Conservation (phyloP, 2,113 vertebrate species). For the Dicaeum eximium region DNA sequence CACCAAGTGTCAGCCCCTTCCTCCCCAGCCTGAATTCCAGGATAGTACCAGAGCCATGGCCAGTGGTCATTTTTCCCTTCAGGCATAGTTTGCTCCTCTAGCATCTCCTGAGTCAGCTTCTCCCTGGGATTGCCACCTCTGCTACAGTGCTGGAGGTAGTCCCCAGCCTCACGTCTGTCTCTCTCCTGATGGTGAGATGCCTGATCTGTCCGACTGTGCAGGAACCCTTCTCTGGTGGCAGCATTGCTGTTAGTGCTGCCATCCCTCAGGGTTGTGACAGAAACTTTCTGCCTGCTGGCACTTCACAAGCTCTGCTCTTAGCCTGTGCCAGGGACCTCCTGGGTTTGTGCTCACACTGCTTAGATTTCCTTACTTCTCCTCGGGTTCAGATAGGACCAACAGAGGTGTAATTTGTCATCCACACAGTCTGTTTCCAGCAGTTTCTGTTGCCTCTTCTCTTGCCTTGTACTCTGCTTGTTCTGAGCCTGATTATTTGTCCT, state of each 20-base stretch:
- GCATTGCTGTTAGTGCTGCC: background rate
- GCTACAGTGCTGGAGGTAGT: background rate
- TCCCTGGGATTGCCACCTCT: background rate
- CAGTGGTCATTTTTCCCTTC: background rate
- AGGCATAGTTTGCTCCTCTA: background rate
- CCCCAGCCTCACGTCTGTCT: background rate
- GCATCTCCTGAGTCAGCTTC: background rate
- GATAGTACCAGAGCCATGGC: background rate
- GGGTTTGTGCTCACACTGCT: background rate
- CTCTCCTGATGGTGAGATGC: background rate
- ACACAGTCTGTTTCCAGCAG: background rate
- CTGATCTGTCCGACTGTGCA: background rate
- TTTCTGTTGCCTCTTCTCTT: background rate
- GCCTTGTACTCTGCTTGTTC: background rate
- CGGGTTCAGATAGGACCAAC: background rate
- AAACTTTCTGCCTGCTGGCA: constrained; percentile 6
- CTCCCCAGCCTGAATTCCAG: background rate
- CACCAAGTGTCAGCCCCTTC: background rate
- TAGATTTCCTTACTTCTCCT: background rate
- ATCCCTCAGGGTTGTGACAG: background rate
- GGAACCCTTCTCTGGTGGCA: background rate
- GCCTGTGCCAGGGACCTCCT: background rate
- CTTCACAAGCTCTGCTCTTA: background rate
- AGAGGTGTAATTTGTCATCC: background rate
- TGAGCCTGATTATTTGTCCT: background rate